Evolutionary conservation across 2,797 vertebrate species (phyloP).

Genomic region (Carcharodon carcharias): DNA sequence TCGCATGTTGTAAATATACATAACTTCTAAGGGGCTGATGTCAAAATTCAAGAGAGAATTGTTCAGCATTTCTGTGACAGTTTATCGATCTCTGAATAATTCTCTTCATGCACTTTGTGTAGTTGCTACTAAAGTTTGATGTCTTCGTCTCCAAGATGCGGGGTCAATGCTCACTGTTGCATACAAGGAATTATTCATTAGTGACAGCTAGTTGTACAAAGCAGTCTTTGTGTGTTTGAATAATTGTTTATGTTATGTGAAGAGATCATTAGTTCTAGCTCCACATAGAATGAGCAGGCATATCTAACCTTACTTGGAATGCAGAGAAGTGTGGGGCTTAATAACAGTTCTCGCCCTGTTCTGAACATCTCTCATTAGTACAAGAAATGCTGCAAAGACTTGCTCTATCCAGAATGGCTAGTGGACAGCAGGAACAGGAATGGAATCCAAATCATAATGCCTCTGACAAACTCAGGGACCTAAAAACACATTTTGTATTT

Average conservation of each 20-base stretch:
- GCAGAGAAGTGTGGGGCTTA: not conserved
- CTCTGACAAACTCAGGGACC: not conserved
- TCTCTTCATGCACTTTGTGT: not conserved
- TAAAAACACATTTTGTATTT: not conserved
- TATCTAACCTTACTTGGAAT: slow-evolving; percentile 10
- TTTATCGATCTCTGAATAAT: too few relatives aligned
- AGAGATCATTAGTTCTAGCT: not conserved
- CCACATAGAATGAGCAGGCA: not conserved
- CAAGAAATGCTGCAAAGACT: not conserved
- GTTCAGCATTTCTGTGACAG: not conserved
- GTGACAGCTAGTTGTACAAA: not conserved
- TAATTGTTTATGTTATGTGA: not conserved
- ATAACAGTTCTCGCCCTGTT: not conserved
- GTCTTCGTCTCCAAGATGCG: not conserved
- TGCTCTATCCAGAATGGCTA: not conserved
- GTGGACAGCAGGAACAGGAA: not conserved
- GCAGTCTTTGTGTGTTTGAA: slow-evolving; percentile 3
- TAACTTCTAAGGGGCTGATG: not conserved
- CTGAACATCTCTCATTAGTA: not conserved
- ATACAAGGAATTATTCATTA: slow-evolving; percentile 15
- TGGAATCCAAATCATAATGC: not conserved
- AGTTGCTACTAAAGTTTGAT: not conserved
- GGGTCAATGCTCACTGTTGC: not conserved
- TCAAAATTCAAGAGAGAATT: not conserved
- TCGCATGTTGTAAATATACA: not conserved